phyloP scores from a whole-genome alignment of 2,888 invertebrate genomes.

The Steinernema scapterisci region DNA sequence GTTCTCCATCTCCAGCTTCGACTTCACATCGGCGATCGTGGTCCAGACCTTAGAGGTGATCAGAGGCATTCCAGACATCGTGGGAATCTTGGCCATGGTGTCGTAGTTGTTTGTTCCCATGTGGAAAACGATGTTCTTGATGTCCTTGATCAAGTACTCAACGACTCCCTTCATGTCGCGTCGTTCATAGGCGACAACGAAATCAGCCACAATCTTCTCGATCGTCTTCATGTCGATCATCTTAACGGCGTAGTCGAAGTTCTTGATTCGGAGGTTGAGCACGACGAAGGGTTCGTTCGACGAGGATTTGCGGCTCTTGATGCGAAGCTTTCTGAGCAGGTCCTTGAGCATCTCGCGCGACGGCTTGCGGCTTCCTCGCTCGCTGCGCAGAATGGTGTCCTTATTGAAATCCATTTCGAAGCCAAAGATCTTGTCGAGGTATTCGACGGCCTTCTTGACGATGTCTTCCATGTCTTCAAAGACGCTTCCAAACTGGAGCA shows the following conservation, averaged over 20 bases:
- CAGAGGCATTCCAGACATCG: not conserved
- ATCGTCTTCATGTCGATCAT: conserved; percentile 47
- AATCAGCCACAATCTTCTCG: conserved; percentile 36
- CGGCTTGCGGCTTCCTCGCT: conserved; percentile 42
- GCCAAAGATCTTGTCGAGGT: conserved; percentile 36
- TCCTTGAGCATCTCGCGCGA: conserved; percentile 38
- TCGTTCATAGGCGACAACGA: not conserved
- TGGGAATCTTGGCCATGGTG: not conserved
- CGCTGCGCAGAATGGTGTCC: conserved; percentile 43
- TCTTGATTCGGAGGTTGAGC: conserved; percentile 50
- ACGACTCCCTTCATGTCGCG: not conserved
- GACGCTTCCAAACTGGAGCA: conserved; percentile 42
- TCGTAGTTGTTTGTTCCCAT: not conserved
- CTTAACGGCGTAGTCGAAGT: conserved; percentile 59
- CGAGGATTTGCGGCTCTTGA: conserved; percentile 45
- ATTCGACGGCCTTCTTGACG: conserved; percentile 41
- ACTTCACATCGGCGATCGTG: not conserved
- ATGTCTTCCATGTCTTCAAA: conserved; percentile 54
- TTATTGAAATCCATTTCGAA: conserved; percentile 39
- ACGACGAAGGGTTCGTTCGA: conserved; percentile 44
- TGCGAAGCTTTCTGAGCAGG: conserved; percentile 47
- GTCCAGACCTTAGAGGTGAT: not conserved
- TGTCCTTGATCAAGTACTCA: not conserved
- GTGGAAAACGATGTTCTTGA: not conserved
- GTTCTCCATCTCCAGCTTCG: not conserved